These are phyloP conservation scores for Sitophilus oryzae DNA, from an alignment of 1,140 invertebrate genomes.

Conservation along the genomic window DNA sequence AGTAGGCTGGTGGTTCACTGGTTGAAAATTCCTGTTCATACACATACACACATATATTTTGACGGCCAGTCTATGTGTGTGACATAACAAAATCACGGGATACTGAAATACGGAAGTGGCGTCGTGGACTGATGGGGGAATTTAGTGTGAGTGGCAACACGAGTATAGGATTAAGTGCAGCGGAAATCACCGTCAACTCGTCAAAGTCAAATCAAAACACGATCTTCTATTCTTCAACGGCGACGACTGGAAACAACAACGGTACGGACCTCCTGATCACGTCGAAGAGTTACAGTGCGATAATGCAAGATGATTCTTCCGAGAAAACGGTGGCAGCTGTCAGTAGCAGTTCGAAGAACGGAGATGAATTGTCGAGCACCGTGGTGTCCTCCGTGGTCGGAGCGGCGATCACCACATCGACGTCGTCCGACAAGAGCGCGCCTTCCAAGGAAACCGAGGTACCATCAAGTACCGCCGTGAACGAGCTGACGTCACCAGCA, in stretches of 20 bases:
- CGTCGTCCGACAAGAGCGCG: slow-evolving; percentile 24
- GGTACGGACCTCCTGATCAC: slow-evolving; percentile 31
- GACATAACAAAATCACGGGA: slow-evolving; percentile 36
- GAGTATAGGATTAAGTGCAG: slow-evolving; percentile 43
- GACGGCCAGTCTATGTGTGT: slow-evolving; percentile 36
- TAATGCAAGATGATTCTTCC: slow-evolving; percentile 44
- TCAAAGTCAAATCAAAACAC: slow-evolving; percentile 37
- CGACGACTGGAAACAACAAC: slow-evolving; percentile 32
- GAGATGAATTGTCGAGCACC: slow-evolving; percentile 27
- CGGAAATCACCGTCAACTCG: slow-evolving; percentile 40
- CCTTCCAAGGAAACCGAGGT: slow-evolving; percentile 26
- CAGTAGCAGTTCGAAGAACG: slow-evolving; percentile 30
- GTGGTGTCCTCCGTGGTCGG: slow-evolving; percentile 17
- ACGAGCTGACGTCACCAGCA: slow-evolving; percentile 33
- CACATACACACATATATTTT: too few relatives aligned
- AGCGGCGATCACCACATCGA: slow-evolving; percentile 10
- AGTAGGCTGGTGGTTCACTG: slow-evolving; percentile 38
- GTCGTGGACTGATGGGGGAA: slow-evolving; percentile 44
- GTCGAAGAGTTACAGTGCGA: slow-evolving; percentile 30
- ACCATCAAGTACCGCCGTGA: slow-evolving; percentile 18
- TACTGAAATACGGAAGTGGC: slow-evolving; percentile 28
- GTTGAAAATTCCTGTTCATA: slow-evolving; percentile 30
- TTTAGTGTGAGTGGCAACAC: slow-evolving; percentile 43
- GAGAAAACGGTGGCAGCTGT: slow-evolving; percentile 38
- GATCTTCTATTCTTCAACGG: slow-evolving; percentile 40